These are phyloP conservation scores for Drosophila mayaguana DNA, from an alignment of 2,888 invertebrate genomes.

Conservation along the genomic window DNA sequence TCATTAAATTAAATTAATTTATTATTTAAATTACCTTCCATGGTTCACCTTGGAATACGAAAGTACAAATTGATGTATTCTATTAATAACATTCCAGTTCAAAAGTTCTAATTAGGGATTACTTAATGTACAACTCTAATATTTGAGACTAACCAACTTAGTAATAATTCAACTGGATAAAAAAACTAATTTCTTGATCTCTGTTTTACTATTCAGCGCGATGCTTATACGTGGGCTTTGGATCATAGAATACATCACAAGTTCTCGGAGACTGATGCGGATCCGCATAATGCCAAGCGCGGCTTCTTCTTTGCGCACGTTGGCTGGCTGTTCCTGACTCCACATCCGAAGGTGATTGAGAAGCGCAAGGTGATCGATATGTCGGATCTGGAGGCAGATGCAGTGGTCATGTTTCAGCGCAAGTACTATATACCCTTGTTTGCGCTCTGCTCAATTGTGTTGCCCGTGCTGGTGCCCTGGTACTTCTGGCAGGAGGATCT, in stretches of 20 bases:
- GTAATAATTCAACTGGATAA: neutral
- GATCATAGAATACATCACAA: conserved; percentile 96
- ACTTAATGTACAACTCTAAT: too few relatives aligned
- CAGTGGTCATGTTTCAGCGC: conserved; percentile 91
- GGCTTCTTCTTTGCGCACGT: conserved; percentile 97
- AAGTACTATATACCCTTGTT: conserved; percentile 91
- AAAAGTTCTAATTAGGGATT: too few relatives aligned
- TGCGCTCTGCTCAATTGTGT: conserved; percentile 88
- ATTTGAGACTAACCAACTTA: too few relatives aligned
- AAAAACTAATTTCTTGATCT: neutral
- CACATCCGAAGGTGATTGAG: conserved; percentile 91
- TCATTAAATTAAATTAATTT: too few relatives aligned
- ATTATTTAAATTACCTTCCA: too few relatives aligned
- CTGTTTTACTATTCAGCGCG: conserved; percentile 86
- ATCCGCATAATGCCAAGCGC: conserved; percentile 90
- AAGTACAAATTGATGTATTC: too few relatives aligned
- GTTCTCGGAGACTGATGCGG: conserved; percentile 94
- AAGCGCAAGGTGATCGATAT: conserved; percentile 89
- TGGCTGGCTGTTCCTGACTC: conserved; percentile 95
- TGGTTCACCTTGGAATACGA: too few relatives aligned
- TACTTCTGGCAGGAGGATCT: conserved; percentile 93
- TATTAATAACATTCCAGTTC: neutral
- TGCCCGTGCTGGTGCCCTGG: conserved; percentile 92
- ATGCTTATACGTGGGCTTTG: conserved; percentile 94
- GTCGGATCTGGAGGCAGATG: conserved; percentile 90